These are phyloP conservation scores for Dreissena polymorpha DNA, from an alignment of 1,140 invertebrate genomes.

Conservation along the genomic window DNA sequence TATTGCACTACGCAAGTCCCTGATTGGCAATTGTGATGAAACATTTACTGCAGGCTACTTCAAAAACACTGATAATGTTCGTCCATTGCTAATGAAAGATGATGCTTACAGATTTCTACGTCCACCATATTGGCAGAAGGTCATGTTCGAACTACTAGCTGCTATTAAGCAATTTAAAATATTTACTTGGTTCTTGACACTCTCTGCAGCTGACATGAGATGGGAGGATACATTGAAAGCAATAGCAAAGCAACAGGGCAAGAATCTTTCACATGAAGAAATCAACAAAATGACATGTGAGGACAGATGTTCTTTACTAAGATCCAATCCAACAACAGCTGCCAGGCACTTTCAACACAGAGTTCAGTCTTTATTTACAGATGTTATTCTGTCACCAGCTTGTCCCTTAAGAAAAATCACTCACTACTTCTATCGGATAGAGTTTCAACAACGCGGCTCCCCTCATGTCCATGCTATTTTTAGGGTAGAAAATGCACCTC, in stretches of 20 bases:
- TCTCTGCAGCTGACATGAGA: slow-evolving; percentile 60
- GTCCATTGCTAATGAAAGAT: slow-evolving; percentile 47
- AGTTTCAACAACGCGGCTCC: no score
- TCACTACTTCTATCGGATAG: no score
- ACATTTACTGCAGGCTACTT: slow-evolving; percentile 44
- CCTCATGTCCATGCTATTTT: no score
- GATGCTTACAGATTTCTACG: slow-evolving; percentile 55
- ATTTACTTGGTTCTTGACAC: slow-evolving; percentile 56
- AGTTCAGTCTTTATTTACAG: no score
- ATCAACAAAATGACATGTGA: no score
- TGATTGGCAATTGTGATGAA: slow-evolving; percentile 23
- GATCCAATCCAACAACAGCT: no score
- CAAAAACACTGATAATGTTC: slow-evolving; percentile 34
- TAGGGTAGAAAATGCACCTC: no score
- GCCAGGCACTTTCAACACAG: no score
- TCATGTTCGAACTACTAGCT: slow-evolving; percentile 52
- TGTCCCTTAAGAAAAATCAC: no score
- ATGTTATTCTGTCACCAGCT: no score
- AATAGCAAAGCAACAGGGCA: slow-evolving; percentile 47
- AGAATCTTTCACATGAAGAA: slow-evolving; percentile 25
- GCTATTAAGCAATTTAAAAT: slow-evolving; percentile 49
- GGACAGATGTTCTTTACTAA: no score
- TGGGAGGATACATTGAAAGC: slow-evolving; percentile 56
- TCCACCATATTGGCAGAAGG: slow-evolving; percentile 57
- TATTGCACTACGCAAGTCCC: slow-evolving; percentile 45